These are phyloP conservation scores for Liasis olivaceus DNA, from an alignment of 2,797 vertebrate genomes.

Conservation along the genomic window DNA sequence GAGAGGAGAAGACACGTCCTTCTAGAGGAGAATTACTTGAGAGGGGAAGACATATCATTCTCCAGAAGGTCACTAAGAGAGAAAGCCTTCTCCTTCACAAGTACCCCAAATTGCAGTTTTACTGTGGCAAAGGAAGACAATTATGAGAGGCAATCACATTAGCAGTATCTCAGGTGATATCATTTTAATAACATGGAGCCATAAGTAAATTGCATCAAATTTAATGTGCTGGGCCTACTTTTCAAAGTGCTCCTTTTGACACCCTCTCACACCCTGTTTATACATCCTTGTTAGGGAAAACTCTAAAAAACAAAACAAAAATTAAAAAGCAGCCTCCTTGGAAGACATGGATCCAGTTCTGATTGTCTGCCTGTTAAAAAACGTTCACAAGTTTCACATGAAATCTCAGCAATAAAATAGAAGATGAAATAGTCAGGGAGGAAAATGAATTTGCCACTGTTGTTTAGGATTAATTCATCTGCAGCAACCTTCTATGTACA, in stretches of 20 bases:
- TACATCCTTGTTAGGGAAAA: not conserved
- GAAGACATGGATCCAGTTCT: not conserved
- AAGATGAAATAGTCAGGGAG: not conserved
- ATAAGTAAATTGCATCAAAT: no score
- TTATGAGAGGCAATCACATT: not conserved
- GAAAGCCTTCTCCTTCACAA: not conserved
- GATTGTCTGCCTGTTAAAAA: not conserved
- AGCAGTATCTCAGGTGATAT: not conserved
- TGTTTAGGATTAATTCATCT: not conserved
- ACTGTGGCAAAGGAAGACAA: not conserved
- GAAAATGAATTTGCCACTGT: not conserved
- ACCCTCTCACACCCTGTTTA: no score
- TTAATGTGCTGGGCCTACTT: no score
- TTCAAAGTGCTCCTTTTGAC: no score
- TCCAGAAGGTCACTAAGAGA: not conserved
- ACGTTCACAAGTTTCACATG: not conserved
- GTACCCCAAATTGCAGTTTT: not conserved
- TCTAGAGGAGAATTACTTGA: not conserved
- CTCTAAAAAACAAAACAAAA: not conserved
- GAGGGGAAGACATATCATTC: not conserved
- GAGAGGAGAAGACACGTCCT: not conserved
- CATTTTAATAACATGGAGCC: no score
- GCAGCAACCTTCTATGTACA: not conserved
- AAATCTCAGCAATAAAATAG: not conserved
- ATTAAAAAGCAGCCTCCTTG: not conserved